Conservation (phyloP, 1,140 invertebrate genomes). For the Copidosoma floridanum region DNA sequence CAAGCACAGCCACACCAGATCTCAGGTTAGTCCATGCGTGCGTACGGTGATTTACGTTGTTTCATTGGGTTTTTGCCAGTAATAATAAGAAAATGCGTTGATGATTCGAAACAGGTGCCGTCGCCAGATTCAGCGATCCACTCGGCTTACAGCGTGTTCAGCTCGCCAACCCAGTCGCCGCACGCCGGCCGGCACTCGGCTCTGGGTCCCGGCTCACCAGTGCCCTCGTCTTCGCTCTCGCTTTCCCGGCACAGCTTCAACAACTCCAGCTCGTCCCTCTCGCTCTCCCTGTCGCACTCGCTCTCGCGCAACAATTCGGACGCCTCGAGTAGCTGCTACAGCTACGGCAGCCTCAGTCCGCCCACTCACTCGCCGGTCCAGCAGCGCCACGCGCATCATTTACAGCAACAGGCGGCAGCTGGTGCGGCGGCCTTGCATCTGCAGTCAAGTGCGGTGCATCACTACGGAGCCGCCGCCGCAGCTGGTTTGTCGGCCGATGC, state of each 20-base stretch:
- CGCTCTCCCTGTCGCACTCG: conserved; percentile 70
- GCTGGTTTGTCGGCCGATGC: conserved; percentile 29
- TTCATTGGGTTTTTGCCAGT: too few species aligned
- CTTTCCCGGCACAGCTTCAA: conserved; percentile 54
- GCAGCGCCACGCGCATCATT: conserved; percentile 48
- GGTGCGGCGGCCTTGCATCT: conserved; percentile 31
- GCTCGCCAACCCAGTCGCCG: conserved; percentile 81
- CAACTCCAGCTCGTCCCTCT: conserved; percentile 54
- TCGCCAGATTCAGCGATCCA: conserved; percentile 84
- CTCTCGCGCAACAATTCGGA: conserved; percentile 87
- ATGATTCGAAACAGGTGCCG: conserved; percentile 42
- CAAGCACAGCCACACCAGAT: conserved; percentile 54
- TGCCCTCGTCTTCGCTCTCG: conserved; percentile 56
- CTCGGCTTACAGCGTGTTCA: conserved; percentile 77
- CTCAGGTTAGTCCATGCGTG: conserved; percentile 39
- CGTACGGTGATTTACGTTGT: too few species aligned
- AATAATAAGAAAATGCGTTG: background rate
- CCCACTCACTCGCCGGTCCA: conserved; percentile 86
- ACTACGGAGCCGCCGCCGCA: conserved; percentile 32
- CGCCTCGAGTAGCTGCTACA: conserved; percentile 82
- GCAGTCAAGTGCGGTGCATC: conserved; percentile 32
- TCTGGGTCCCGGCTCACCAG: conserved; percentile 55
- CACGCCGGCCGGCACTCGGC: conserved; percentile 76
- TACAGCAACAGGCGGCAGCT: conserved; percentile 41
- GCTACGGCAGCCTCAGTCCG: conserved; percentile 70